These are phyloP conservation scores for Megamerina dolium DNA, from an alignment of 2,888 invertebrate genomes.

Conservation along the genomic window DNA sequence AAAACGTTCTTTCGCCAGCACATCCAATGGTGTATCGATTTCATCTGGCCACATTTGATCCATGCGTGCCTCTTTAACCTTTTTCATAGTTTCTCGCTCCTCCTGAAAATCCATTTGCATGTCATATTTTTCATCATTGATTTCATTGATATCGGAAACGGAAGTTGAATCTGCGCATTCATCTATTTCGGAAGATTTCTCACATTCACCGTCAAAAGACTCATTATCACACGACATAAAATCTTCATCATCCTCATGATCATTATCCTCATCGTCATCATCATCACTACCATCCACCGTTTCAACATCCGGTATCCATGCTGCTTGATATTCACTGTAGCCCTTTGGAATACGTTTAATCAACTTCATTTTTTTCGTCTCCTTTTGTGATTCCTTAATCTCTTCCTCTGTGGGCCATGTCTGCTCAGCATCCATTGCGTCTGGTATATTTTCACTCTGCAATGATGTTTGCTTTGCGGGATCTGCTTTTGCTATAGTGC, in stretches of 20 bases:
- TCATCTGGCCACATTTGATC: constrained; percentile 95
- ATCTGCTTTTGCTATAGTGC: constrained; percentile 56
- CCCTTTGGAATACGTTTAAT: constrained; percentile 87
- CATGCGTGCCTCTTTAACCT: constrained; percentile 62
- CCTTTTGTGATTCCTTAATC: constrained; percentile 61
- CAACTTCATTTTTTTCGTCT: constrained; percentile 58
- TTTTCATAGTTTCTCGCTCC: constrained; percentile 70
- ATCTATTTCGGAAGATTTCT: constrained; percentile 52
- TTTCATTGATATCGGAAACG: constrained; percentile 60
- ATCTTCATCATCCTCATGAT: constrained; percentile 29
- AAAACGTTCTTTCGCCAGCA: constrained; percentile 77
- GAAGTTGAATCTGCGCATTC: constrained; percentile 66
- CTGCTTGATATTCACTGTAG: constrained; percentile 95
- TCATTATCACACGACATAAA: constrained; percentile 48
- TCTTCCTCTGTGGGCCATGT: constrained; percentile 96
- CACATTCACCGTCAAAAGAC: constrained; percentile 49
- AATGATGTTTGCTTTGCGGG: constrained; percentile 67
- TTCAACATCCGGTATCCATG: constrained; percentile 80
- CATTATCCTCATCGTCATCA: constrained; percentile 51
- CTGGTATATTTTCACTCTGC: constrained; percentile 72
- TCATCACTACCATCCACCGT: constrained; percentile 53
- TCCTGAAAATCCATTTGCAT: constrained; percentile 66
- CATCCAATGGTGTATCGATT: constrained; percentile 86
- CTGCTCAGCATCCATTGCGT: constrained; percentile 92
- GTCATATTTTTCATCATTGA: constrained; percentile 68